phyloP scores from a whole-genome alignment of 2,797 vertebrate genomes.

The Sphenodon punctatus region DNA sequence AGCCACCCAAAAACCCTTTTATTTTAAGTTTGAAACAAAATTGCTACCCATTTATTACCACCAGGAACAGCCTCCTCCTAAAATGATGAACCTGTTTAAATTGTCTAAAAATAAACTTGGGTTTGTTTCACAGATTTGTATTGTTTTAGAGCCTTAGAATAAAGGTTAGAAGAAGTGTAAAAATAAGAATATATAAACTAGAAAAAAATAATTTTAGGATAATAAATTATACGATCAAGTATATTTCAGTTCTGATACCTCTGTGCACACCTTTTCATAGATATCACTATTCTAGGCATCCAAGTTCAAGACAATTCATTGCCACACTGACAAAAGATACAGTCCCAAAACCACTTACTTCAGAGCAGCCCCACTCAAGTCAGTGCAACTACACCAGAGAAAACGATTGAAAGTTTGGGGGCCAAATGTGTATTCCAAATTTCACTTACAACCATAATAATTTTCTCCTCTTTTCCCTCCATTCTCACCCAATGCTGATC shows the following conservation, averaged over 20 bases:
- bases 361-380: no score
- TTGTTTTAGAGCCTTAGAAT: not conserved
- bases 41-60: no score
- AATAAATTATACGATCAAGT: not conserved
- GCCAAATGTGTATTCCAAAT: not conserved
- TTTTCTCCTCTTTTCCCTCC: not conserved
- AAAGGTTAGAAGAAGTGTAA: not conserved
- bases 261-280: not conserved
- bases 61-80: no score
- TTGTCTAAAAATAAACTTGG: no score
- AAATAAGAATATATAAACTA: not conserved
- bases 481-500: not conserved
- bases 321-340: not conserved
- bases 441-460: not conserved
- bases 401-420: no score
- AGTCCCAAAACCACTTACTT: no score
- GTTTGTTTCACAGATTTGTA: not conserved
- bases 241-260: constrained; percentile 1
- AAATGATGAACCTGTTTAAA: no score
- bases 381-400: no score
- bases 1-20: no score
- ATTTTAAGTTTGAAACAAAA: no score
- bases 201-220: not conserved
- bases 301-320: constrained; percentile 8
- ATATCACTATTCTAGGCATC: not conserved